phyloP scores from a whole-genome alignment of 2,113 vertebrate genomes.

The Dromaius novaehollandiae region DNA sequence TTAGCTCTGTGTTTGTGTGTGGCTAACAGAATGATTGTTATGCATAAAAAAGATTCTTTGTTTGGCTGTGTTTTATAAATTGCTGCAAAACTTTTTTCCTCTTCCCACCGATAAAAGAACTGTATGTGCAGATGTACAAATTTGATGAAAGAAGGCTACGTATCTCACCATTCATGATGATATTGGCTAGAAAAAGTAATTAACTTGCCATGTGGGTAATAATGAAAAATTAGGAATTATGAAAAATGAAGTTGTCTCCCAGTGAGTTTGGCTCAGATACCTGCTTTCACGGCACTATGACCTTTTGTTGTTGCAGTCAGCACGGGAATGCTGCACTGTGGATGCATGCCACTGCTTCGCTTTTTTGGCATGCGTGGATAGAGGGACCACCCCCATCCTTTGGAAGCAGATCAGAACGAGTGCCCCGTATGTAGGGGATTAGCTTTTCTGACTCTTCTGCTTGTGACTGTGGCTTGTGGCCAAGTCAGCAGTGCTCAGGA shows the following conservation, averaged over 20 bases:
- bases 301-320: neutral
- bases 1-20: neutral
- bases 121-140: neutral
- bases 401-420: neutral
- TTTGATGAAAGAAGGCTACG: neutral
- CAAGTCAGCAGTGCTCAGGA: too few species aligned
- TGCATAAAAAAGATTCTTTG: neutral
- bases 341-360: neutral
- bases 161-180: neutral
- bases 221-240: neutral
- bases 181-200: neutral
- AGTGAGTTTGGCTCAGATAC: neutral
- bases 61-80: neutral
- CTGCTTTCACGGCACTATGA: rapidly evolving
- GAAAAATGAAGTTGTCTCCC: neutral
- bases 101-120: neutral
- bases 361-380: neutral
- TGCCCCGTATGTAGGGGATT: neutral
- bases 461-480: neutral
- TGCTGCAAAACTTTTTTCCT: neutral
- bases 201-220: neutral
- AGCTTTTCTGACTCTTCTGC: neutral
- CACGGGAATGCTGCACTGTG: too few species aligned
- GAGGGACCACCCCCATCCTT: neutral
- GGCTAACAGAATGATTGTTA: neutral